phyloP scores from a whole-genome alignment of 2,888 invertebrate species.

The Buathra laborator region DNA sequence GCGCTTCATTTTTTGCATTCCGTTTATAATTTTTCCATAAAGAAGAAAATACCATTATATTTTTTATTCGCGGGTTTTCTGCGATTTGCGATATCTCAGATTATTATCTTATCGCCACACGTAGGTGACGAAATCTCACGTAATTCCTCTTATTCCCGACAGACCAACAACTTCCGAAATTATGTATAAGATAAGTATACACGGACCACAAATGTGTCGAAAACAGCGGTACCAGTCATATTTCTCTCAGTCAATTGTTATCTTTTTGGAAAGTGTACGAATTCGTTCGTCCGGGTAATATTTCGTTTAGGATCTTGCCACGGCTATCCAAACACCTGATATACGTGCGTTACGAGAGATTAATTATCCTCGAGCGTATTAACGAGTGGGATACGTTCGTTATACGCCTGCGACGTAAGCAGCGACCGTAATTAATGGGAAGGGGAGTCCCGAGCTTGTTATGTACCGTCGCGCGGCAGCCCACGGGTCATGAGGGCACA shows the following conservation, averaged over 20 bases:
- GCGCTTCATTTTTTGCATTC: too few relatives aligned
- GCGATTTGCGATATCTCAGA: too few relatives aligned
- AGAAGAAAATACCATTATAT: too few relatives aligned
- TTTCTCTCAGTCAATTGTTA: background rate
- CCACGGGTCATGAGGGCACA: constrained; percentile 51
- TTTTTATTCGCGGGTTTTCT: too few relatives aligned
- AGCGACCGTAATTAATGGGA: constrained; percentile 77
- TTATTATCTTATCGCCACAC: too few relatives aligned
- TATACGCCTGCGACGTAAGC: constrained; percentile 68
- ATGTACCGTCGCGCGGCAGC: constrained; percentile 60
- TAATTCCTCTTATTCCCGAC: too few relatives aligned
- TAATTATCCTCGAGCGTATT: constrained; percentile 76
- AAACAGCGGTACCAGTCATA: background rate
- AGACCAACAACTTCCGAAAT: too few relatives aligned
- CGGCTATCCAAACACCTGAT: constrained; percentile 23
- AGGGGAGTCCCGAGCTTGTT: constrained; percentile 62
- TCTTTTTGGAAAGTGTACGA: background rate
- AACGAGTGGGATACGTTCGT: constrained; percentile 79
- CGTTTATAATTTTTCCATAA: too few relatives aligned
- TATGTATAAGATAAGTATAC: too few relatives aligned
- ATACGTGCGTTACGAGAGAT: constrained; percentile 68
- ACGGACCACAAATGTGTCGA: too few relatives aligned
- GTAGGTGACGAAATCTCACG: too few relatives aligned
- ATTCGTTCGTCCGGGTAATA: background rate
- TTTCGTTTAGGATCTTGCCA: constrained; percentile 2